Evolutionary conservation across 2,113 vertebrate genomes (phyloP).

Genomic region (Boleophthalmus pectinirostris): DNA sequence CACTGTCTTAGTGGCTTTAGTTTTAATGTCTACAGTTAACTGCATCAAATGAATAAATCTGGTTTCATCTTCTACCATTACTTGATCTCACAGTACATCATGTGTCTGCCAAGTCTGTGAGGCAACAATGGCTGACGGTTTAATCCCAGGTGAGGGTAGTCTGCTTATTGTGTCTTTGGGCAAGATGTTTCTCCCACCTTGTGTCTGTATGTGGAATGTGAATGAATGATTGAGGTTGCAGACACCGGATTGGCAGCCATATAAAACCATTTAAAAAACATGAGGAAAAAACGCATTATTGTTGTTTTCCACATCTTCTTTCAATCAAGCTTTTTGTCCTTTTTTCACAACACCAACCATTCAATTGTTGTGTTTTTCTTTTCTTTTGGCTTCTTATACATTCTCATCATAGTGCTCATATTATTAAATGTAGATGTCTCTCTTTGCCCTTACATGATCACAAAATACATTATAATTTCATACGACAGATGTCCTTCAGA

Average conservation of each 20-base stretch:
- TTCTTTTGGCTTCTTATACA: not conserved
- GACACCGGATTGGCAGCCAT: too few relatives aligned
- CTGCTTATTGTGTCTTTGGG: too few relatives aligned
- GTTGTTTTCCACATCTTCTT: too few relatives aligned
- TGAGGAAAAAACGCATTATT: too few relatives aligned
- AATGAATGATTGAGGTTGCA: too few relatives aligned
- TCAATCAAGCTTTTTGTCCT: not conserved
- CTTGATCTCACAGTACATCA: not conserved
- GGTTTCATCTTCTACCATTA: not conserved
- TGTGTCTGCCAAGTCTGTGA: too few relatives aligned
- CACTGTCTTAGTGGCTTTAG: not conserved
- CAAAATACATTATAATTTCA: not conserved
- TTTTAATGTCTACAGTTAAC: not conserved
- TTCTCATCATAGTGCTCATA: not conserved
- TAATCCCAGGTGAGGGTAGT: too few relatives aligned
- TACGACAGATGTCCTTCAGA: not conserved
- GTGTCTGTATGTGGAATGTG: too few relatives aligned
- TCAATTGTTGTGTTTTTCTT: too few relatives aligned
- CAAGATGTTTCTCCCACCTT: too few relatives aligned
- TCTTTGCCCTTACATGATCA: not conserved
- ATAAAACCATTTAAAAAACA: too few relatives aligned
- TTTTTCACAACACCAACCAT: not conserved
- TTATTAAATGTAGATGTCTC: not conserved
- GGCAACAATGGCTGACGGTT: too few relatives aligned
- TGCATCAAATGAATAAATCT: not conserved